phyloP scores from a whole-genome alignment of 2,888 invertebrate genomes.

The Chymomyza fuscimana region DNA sequence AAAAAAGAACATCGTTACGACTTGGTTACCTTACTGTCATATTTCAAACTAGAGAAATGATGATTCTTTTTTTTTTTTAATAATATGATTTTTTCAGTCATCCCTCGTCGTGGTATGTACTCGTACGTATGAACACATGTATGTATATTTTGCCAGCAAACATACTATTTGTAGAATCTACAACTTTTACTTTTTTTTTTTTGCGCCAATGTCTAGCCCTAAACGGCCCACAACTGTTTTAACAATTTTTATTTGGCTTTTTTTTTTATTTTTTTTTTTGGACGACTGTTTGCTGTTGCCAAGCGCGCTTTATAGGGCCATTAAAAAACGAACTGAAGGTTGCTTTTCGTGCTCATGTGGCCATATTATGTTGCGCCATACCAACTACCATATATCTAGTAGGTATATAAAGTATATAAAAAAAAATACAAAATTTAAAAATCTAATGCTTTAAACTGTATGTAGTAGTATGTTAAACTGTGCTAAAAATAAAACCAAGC shows the following conservation, averaged over 20 bases:
- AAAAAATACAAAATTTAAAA: background rate
- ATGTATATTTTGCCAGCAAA: too few relatives aligned
- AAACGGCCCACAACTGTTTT: background rate
- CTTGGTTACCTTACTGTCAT: too few relatives aligned
- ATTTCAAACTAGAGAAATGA: too few relatives aligned
- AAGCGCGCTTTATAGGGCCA: constrained; percentile 50
- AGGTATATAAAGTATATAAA: background rate
- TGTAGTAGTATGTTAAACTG: background rate
- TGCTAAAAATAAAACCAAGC: background rate
- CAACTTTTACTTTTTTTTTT: constrained; percentile 63
- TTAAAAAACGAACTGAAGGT: constrained; percentile 34
- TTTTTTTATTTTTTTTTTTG: too few relatives aligned
- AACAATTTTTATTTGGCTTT: background rate
- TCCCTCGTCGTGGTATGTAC: background rate
- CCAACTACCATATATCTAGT: background rate
- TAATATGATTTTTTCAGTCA: too few relatives aligned
- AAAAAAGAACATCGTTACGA: too few relatives aligned
- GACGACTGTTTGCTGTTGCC: constrained; percentile 24
- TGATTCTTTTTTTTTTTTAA: too few relatives aligned
- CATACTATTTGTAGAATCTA: constrained; percentile 58
- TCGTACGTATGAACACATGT: constrained; percentile 10
- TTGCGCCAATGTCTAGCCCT: constrained; percentile 18
- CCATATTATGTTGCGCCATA: constrained; percentile 3
- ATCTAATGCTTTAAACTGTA: background rate
- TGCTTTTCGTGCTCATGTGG: background rate